Conservation (phyloP, 2,113 vertebrate genomes). For the Rhagologus leucostigma region DNA sequence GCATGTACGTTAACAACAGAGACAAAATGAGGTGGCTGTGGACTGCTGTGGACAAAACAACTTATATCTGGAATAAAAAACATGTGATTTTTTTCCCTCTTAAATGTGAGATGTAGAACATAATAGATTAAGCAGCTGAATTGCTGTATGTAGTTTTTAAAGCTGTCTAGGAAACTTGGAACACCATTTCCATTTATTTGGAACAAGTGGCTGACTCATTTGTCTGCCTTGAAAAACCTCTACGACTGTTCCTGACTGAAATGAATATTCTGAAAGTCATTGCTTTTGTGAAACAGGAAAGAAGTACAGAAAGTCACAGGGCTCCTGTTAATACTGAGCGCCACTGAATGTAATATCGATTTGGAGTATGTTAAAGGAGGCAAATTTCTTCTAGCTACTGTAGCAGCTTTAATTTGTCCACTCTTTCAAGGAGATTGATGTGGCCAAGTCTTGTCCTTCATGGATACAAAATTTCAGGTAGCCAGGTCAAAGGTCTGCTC, state of each 20-base stretch:
- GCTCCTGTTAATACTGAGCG: neutral
- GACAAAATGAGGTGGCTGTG: neutral
- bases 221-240: conserved; percentile 43
- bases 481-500: neutral
- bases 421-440: neutral
- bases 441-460: neutral
- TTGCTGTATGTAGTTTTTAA: neutral
- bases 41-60: neutral
- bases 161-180: conserved; percentile 56
- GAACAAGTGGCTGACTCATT: conserved; percentile 38
- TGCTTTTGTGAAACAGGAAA: neutral
- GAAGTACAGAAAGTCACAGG: neutral
- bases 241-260: neutral
- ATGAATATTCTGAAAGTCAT: neutral
- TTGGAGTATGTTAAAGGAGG: neutral
- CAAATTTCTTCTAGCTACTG: neutral
- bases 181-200: conserved; percentile 22
- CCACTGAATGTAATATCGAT: fast-evolving
- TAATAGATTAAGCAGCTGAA: conserved; percentile 16
- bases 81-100: neutral
- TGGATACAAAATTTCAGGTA: neutral
- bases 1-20: neutral
- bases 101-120: neutral
- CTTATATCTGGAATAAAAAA: neutral
- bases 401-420: neutral